Evolutionary conservation across 1,140 invertebrate genomes (phyloP), one percentile per base, ranked within the genome.

Genomic region (Brachionus calyciflorus): DNA sequence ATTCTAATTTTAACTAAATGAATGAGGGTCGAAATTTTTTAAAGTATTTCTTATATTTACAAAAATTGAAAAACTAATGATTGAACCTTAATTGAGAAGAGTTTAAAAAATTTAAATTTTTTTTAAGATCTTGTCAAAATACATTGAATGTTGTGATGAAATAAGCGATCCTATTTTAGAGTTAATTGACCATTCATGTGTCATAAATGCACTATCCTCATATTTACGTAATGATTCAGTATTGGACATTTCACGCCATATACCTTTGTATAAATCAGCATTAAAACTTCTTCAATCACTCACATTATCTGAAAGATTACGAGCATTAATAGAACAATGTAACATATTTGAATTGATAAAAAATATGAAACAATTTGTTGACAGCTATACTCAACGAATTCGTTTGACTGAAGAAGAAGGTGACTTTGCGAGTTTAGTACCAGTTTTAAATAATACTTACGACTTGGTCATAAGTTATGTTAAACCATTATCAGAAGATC

Each of bases 191-290:
- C 88, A 90, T 80, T 94, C 93, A 26, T 93, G 92, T 80, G 86
- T 96, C 1, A 87, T 95, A 44, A 90, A 92, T 19, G 92, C 92
- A 10, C 88, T 96, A 6, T 92, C 91, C 76, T 94, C 92, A 0
- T 96, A 97, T 81, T 87, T 97, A 26, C 88, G 92, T 79, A 96
- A 97, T 81, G 94, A 96, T 84, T 96, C 93, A 85, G 93, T 96
- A 60, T 84, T 96, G 80, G 94, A 96, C 83, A 94, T 96, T 91
- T 92, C 93, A 5, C 88, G 93, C 10, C 93, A 96, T 84, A 93
- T 95, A 82, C 92, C 93, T 6, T 86, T 96, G 53, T 96, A 96
- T 85, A 88, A 91, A 81, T 90, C 92, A 30, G 89, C 94, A 77
- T 84, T 95, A 76, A 89, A 91, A 80, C 84, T 93, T 49, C 87